phyloP scores from a whole-genome alignment of 2,113 vertebrate species.

The Saccopteryx leptura region DNA sequence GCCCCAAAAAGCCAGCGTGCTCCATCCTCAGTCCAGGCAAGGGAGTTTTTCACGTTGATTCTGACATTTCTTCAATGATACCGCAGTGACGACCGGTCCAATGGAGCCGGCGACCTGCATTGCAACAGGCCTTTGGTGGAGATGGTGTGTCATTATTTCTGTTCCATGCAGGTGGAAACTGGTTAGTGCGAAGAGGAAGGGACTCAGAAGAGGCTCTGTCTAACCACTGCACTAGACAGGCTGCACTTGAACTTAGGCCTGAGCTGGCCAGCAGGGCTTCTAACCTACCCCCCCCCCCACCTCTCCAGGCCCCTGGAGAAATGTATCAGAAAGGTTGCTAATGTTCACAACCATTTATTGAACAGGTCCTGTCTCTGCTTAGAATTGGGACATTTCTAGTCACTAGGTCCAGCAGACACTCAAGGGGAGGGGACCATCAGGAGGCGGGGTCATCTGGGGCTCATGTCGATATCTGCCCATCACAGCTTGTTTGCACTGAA shows the following conservation, averaged over 20 bases:
- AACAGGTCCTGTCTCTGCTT: neutral
- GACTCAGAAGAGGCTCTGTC: neutral
- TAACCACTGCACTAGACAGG: rapidly evolving
- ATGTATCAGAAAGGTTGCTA: neutral
- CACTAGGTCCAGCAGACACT: neutral
- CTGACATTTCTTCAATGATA: neutral
- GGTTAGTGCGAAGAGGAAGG: neutral
- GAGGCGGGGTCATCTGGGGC: neutral
- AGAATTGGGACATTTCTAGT: neutral
- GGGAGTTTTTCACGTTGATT: neutral
- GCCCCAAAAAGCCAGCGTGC: neutral
- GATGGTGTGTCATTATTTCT: too few relatives aligned
- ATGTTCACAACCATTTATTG: neutral
- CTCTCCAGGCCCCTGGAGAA: neutral
- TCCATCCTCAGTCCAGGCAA: neutral
- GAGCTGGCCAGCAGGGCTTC: neutral
- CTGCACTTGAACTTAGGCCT: neutral
- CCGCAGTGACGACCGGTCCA: neutral
- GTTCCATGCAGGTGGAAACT: neutral
- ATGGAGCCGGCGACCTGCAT: neutral
- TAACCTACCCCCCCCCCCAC: too few relatives aligned
- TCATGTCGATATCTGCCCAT: neutral
- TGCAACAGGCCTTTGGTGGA: too few relatives aligned
- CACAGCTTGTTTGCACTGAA: neutral
- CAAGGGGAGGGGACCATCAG: neutral